A percentile compares a stretch with the other conserved stretches of the same genome.
phyloP scores from a whole-genome alignment of 2,113 vertebrate species.

The Coptodon bakossiorum region DNA sequence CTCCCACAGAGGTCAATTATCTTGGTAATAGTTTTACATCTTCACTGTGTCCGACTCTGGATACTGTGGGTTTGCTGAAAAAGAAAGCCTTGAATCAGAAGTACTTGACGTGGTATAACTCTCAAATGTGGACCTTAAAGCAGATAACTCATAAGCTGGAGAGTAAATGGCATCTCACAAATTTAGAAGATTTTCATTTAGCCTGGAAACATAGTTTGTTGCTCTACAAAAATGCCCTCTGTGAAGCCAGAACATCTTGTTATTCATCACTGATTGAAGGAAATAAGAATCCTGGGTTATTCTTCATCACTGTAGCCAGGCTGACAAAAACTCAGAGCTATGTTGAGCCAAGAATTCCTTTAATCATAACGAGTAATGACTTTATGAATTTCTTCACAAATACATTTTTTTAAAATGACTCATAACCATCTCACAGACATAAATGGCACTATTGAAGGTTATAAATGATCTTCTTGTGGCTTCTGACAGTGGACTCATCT shows the following conservation, averaged over 20 bases:
- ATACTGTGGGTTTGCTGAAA: background rate
- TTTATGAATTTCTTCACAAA: background rate
- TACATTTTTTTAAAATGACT: rapidly evolving
- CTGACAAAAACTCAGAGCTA: rapidly evolving
- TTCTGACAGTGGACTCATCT: background rate
- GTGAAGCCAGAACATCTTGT: background rate
- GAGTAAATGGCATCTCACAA: background rate
- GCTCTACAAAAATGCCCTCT: background rate
- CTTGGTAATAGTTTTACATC: background rate
- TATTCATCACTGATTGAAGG: background rate
- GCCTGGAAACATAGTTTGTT: background rate
- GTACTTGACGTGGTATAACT: background rate
- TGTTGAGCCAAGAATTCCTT: background rate
- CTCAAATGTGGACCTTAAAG: background rate
- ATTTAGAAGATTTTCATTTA: background rate
- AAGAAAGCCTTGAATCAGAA: background rate
- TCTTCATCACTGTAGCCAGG: background rate
- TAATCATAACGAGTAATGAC: background rate
- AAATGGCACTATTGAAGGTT: background rate
- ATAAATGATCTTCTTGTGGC: background rate
- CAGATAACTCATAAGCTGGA: background rate
- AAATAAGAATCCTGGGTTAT: background rate
- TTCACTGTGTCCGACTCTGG: background rate
- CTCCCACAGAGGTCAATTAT: background rate
- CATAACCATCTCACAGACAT: background rate